Base-by-base conservation (phyloP, 2,888 invertebrate genomes). In the Apamea monoglypha region DNA sequence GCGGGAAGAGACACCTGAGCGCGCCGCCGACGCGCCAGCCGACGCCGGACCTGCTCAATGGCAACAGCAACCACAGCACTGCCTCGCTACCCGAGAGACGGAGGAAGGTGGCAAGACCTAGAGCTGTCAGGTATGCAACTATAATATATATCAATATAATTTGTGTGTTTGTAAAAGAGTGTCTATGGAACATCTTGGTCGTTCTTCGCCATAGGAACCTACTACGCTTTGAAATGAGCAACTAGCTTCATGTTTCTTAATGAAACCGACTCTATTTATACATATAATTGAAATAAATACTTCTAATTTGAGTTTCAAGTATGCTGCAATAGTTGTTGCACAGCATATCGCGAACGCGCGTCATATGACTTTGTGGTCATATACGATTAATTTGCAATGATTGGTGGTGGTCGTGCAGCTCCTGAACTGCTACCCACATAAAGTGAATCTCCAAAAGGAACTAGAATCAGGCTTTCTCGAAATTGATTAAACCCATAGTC, bases 31-130 rank as follows among this genome's bases (percentile, higher is more conserved):
- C 97, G 85, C 92, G 97, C 66, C 96, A 96, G 80, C 91, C 96
- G 76, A 97, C 97, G 81, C 97, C 97, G 4, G 97, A 97, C 91
- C 89, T 97, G 86, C 93, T 96, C 84, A 97, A 97, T 88, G 96
- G 97, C 29, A 96, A 97, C 91, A 96, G 96, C 91, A 97, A 97
- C 92, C 96, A 96, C 90, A 97, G 97, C 91, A 96, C 96, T 56
- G 95, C 89, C 78, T 96, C 97, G 72, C 90, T 97, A 90, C 97
- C 97, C 40, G 97, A 96, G 91, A 94, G 96, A n/a, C 91, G 96
- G 74, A 90, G 96, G 83, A 96, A 96, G 85, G 95, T 96, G 80
- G 92, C 96, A 18, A 87, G 96, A 1, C 91, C 94, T 32, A 89
- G 96, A n/a, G 91, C 95, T n/a, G 94, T 92, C 86, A 94, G 96